phyloP scores from a whole-genome alignment of 92 coral and sea anemone species.

The Ricordea florida region DNA sequence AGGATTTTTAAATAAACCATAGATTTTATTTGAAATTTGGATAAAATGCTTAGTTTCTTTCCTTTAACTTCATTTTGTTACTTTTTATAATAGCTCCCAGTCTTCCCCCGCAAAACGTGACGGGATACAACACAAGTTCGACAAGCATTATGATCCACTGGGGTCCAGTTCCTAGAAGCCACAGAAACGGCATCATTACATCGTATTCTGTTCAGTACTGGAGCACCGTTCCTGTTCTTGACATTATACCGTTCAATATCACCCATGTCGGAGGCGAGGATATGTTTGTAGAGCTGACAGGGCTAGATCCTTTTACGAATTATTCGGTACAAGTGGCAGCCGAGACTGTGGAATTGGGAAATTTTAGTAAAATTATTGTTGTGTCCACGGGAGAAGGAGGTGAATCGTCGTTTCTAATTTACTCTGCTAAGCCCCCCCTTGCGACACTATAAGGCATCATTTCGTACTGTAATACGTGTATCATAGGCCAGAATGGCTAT shows the following conservation, averaged over 20 bases:
- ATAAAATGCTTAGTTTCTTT: too few species aligned
- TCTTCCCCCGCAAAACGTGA: conserved; percentile 39
- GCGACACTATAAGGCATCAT: too few species aligned
- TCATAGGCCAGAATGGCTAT: too few species aligned
- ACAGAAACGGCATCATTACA: conserved; percentile 33
- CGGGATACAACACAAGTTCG: conserved; percentile 9
- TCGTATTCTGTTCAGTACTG: neutral
- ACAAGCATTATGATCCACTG: conserved; percentile 9
- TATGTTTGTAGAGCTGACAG: neutral
- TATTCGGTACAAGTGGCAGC: conserved; percentile 37
- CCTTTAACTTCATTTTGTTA: neutral
- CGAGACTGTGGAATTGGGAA: conserved; percentile 16
- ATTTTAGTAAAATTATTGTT: conserved; percentile 24
- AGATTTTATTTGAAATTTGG: too few species aligned
- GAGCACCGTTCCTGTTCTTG: neutral
- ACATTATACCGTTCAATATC: neutral
- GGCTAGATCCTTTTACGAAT: conserved; percentile 3
- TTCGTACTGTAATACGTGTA: too few species aligned
- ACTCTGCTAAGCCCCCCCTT: too few species aligned
- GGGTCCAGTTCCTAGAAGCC: conserved; percentile 14
- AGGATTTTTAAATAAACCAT: too few species aligned
- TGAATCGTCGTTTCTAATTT: neutral
- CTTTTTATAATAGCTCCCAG: conserved; percentile 19
- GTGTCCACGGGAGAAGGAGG: conserved; percentile 16
- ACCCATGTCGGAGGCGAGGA: neutral